These are phyloP conservation scores for Erannis defoliaria DNA, from an alignment of 2,888 invertebrate species.

Conservation along the genomic window DNA sequence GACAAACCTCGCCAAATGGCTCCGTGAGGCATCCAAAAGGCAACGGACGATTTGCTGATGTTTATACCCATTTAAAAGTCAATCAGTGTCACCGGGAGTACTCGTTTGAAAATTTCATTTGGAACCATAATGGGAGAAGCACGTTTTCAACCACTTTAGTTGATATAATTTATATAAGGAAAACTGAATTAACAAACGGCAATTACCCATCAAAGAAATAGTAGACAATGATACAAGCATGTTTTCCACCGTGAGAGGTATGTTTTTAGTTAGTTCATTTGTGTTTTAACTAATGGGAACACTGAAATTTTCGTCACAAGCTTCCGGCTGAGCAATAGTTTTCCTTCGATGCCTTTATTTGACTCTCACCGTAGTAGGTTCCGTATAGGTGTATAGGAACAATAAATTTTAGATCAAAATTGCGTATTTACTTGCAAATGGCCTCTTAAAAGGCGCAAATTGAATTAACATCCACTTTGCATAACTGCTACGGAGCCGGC, in stretches of 20 bases:
- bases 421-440: constrained; percentile 52
- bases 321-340: background rate
- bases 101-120: constrained; percentile 68
- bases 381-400: constrained; percentile 9
- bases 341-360: background rate
- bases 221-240: constrained; percentile 40
- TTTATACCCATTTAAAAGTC: constrained; percentile 77
- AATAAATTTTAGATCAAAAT: constrained; percentile 37
- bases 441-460: constrained; percentile 68
- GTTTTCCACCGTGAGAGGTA: no score
- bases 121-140: constrained; percentile 69
- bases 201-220: constrained; percentile 53
- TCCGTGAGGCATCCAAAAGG: constrained; percentile 49
- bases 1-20: constrained; percentile 39
- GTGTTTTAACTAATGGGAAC: background rate
- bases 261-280: no score
- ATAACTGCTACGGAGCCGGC: constrained; percentile 68
- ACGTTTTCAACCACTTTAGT: constrained; percentile 68
- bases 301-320: background rate
- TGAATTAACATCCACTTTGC: constrained; percentile 80
- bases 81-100: constrained; percentile 73
- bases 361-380: background rate
- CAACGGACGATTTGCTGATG: constrained; percentile 50
- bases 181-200: constrained; percentile 58
- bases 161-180: constrained; percentile 69